Evolutionary conservation across 1,140 invertebrate species (phyloP), one percentile per base, ranked within the genome.

Genomic region (Tribolium madens): DNA sequence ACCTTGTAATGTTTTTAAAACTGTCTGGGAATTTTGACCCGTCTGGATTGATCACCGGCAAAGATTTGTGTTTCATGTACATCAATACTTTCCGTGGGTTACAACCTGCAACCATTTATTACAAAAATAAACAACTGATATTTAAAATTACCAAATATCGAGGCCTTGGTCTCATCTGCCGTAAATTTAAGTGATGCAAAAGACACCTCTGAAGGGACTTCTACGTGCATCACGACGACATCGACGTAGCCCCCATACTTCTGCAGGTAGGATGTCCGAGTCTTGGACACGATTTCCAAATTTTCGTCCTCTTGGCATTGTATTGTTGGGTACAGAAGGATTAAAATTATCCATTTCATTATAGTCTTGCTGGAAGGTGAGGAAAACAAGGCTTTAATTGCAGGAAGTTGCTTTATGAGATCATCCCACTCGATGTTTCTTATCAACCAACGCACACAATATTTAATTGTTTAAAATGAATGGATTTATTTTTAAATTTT

Each of bases 31-130:
- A 92, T 2, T 89, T 90, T 10, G 92, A 91, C 72, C 92, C 92
- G 81, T 94, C 92, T 0, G 93, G 92, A 83, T 90, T 92, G 13
- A 96, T 91, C 0, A 94, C 89, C 17, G 95, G 94, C 79, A 93
- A 91, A 53, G 93, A 92, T 15, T 93, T 93, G 81, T 92, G 90
- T 83, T 93, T 93, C 14, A 93, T 81, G 78, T 91, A 89, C 6
- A 93, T 80, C 0, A 90, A 87, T 1, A 93, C 89, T 74, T 91
- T 87, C 78, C 90, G 87, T 0, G 87, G 84, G 46, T 86, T 82
- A 79, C 92, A 93, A 64, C 87, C 90, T 91, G 82, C 31, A 85
- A 72, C 14, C 7, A 42, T 5, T 14, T 36, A 31, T 33, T 15
- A 18, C 7, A 53, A 50, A 36, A 69, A 17, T 42, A 71, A 72